These are phyloP conservation scores for Aphodius sticticus DNA, from an alignment of 2,888 invertebrate species.

Conservation along the genomic window DNA sequence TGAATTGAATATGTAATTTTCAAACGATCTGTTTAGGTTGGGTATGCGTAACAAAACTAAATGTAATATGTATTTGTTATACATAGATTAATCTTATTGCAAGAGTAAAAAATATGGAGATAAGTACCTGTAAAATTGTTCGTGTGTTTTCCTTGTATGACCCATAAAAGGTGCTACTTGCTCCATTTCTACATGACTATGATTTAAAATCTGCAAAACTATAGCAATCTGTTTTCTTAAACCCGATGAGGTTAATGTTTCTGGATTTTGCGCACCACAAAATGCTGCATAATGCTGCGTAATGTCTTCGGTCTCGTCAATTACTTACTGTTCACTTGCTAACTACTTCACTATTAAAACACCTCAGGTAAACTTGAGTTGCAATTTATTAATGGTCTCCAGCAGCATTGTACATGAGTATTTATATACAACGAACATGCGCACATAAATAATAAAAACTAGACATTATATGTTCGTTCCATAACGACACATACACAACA, in stretches of 20 bases:
- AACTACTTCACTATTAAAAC: too few species aligned
- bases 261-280: slow-evolving; percentile 38
- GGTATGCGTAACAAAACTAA: background rate
- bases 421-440: too few species aligned
- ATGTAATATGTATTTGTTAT: too few species aligned
- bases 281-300: slow-evolving; percentile 37
- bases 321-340: too few species aligned
- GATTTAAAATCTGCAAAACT: background rate
- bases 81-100: too few species aligned
- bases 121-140: background rate
- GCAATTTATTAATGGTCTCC: too few species aligned
- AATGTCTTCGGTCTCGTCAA: too few species aligned
- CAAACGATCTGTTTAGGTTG: background rate
- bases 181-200: background rate
- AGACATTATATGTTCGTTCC: too few species aligned
- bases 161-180: background rate
- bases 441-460: too few species aligned
- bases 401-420: too few species aligned
- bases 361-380: too few species aligned
- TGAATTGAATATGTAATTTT: background rate
- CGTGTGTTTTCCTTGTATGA: background rate
- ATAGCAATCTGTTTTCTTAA: background rate
- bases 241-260: slow-evolving; percentile 16
- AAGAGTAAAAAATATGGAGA: background rate
- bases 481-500: too few species aligned